phyloP scores from a whole-genome alignment of 2,113 vertebrate genomes.

The Prunella fulvescens region DNA sequence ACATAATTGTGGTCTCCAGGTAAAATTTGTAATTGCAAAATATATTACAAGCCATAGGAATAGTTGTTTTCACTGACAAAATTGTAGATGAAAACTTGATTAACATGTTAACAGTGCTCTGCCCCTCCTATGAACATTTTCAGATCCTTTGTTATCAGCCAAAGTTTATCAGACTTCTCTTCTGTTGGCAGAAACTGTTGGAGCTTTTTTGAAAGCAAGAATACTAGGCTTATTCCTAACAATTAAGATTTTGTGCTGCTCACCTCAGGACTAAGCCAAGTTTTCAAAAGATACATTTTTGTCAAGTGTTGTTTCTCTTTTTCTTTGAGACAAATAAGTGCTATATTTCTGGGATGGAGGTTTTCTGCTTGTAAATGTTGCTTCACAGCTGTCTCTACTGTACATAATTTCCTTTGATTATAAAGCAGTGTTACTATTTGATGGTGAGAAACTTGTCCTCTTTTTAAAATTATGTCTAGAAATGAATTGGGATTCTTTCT shows the following conservation, averaged over 20 bases:
- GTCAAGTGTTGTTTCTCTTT: background rate
- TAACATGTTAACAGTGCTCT: background rate
- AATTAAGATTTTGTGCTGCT: background rate
- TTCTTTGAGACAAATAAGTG: background rate
- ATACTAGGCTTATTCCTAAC: background rate
- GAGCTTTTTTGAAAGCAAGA: background rate
- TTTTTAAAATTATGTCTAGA: background rate
- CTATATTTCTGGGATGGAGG: background rate
- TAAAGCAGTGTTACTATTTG: background rate
- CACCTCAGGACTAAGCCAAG: background rate
- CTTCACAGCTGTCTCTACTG: accelerated
- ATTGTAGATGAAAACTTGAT: background rate
- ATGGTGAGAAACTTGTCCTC: background rate
- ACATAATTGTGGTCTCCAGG: background rate
- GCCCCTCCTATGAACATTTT: accelerated
- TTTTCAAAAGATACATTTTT: background rate
- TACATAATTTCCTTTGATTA: background rate
- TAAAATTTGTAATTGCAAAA: background rate
- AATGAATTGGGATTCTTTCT: background rate
- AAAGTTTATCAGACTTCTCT: background rate
- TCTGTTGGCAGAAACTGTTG: background rate
- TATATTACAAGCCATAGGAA: background rate
- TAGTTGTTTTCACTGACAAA: background rate
- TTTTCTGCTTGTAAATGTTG: background rate
- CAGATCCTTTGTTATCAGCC: background rate